phyloP scores from a whole-genome alignment of 2,797 vertebrate species.

The Silurus lanzhouensis region DNA sequence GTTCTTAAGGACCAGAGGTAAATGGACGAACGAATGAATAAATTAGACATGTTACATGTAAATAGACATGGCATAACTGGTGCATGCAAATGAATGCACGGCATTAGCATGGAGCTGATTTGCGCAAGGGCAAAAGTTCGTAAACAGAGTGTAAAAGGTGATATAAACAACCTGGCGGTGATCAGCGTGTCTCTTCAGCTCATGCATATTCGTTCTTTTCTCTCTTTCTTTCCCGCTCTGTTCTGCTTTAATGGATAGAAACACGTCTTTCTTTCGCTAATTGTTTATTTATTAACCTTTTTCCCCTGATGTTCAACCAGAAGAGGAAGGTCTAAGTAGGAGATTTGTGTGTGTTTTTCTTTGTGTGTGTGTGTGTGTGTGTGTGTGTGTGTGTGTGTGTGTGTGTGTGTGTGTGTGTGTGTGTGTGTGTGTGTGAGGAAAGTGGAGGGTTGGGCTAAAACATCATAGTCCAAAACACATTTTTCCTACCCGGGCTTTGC shows the following conservation, averaged over 20 bases:
- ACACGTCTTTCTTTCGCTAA: slow-evolving; percentile 55
- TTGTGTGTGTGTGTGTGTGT: slow-evolving; percentile 15
- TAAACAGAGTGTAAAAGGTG: slow-evolving; percentile 26
- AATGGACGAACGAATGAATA: neutral
- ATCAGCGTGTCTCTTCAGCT: slow-evolving; percentile 10
- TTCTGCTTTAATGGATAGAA: slow-evolving; percentile 68
- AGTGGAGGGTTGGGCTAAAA: slow-evolving; percentile 63
- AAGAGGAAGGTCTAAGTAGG: neutral
- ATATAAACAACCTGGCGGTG: slow-evolving; percentile 22
- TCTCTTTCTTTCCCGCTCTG: slow-evolving; percentile 17
- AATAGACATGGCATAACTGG: neutral
- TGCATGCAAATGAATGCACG: slow-evolving; percentile 11
- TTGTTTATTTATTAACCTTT: slow-evolving; percentile 73
- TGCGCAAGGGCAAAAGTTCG: slow-evolving; percentile 34
- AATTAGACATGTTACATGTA: neutral
- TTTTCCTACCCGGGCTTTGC: slow-evolving; percentile 73
- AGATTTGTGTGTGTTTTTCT: neutral
- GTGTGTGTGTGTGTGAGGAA: slow-evolving; percentile 21
- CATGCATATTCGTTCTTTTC: neutral
- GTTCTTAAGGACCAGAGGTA: too few species aligned
- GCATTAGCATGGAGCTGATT: slow-evolving; percentile 19
- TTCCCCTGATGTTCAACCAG: slow-evolving; percentile 52
- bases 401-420: neutral
- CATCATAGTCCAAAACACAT: slow-evolving; percentile 75
- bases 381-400: neutral